Evolutionary conservation across 2,888 invertebrate genomes (phyloP), one percentile per base, ranked within the genome.

Genomic region (Leptogaster cylindrica): DNA sequence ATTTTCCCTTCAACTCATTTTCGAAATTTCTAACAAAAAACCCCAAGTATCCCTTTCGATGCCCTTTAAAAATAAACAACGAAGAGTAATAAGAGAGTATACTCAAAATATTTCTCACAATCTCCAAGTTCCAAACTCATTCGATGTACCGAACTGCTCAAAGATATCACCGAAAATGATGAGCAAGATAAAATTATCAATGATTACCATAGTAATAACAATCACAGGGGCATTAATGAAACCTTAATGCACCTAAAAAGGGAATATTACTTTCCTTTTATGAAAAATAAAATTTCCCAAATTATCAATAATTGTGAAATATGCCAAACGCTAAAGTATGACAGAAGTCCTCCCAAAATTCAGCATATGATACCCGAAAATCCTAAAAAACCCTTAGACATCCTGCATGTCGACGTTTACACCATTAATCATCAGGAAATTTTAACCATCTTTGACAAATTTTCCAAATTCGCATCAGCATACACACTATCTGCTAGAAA

Each of bases 191-290:
- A 68, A 63, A 20, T 71, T 20, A 71, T 71, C 6, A 64, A 41
- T 20, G 61, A 55, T 2, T 71, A 71, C 28, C 72, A 73, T 33
- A 16, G 41, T 28, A 68, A 70, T 16, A 70, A 48, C 28, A 72
- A 73, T 52, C 71, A 72, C 51, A 69, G 70, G 28, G 70, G 70
- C 0, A 72, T 71, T 14, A 70, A 28, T 18, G 71, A 70, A 69
- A 65, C 70, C 2, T 25, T 68, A 7, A 18, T 36, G 12, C 52
- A 71, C 36, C 44, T 69, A 12, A 69, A 65, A 39, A 46, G 58
- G 31, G 16, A 33, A 23, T 64, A 51, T 46, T 70, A 67, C 44
- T 70, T 67, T 14, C 65, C 66, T 7, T 51, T 52, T 28, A 55
- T 70, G 50, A 55, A 65, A 48, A 52, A 23, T 1, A 66, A 66